Percentiles rank a stretch among this genome's conserved stretches.
Evolutionary conservation across 2,888 invertebrate species (phyloP).

Genomic region (Podotricha telesiphe): DNA sequence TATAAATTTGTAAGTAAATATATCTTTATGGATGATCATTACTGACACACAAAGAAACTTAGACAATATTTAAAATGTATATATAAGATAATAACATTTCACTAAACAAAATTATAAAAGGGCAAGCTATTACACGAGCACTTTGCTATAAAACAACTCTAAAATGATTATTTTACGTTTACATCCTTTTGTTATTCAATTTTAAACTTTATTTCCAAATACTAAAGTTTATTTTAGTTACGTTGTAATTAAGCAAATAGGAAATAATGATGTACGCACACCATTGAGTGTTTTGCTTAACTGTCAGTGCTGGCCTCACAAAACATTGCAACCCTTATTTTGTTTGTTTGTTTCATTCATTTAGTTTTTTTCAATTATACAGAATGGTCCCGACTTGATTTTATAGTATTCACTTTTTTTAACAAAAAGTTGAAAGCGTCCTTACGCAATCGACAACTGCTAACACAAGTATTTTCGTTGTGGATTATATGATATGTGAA

Average conservation of each 20-base stretch:
- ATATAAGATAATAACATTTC: conserved; percentile 5
- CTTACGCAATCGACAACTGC: too few species aligned
- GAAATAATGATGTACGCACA: conserved; percentile 65
- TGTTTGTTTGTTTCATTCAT: conserved; percentile 41
- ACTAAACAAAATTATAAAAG: conserved; percentile 35
- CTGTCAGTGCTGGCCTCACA: conserved; percentile 48
- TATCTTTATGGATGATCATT: too few species aligned
- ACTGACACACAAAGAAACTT: background rate
- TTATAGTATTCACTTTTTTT: background rate
- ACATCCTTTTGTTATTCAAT: conserved; percentile 10
- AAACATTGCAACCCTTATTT: conserved; percentile 45
- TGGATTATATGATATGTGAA: too few species aligned
- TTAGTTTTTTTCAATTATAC: conserved; percentile 31
- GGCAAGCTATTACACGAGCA: conserved; percentile 51
- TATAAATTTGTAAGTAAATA: too few species aligned
- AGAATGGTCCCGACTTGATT: conserved; percentile 8
- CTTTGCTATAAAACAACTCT: conserved; percentile 59
- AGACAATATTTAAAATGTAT: background rate
- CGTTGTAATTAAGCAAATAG: conserved; percentile 46
- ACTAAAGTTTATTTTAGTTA: conserved; percentile 34
- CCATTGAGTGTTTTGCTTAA: conserved; percentile 58
- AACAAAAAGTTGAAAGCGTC: background rate
- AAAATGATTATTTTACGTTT: conserved; percentile 52
- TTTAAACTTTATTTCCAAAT: background rate
- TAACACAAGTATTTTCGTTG: too few species aligned